Evolutionary conservation across 2,797 vertebrate species (phyloP).

Genomic region (Enteromius argenteus): DNA sequence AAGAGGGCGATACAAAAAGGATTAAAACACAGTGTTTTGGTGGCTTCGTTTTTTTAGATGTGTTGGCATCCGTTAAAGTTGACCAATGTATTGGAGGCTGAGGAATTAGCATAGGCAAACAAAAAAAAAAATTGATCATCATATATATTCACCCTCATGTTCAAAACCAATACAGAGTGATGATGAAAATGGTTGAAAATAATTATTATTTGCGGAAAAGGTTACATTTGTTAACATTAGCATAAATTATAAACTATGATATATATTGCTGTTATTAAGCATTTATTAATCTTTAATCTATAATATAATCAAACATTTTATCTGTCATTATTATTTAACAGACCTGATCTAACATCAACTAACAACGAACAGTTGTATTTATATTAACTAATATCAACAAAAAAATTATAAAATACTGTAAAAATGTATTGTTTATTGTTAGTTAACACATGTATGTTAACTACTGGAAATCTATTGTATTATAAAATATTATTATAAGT

Average conservation of each 20-base stretch:
- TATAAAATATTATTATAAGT: neutral
- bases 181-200: neutral
- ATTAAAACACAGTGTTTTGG: neutral
- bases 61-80: neutral
- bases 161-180: neutral
- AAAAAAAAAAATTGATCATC: neutral
- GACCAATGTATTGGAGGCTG: too few species aligned
- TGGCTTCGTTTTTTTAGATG: neutral
- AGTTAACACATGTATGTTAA: neutral
- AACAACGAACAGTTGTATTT: neutral
- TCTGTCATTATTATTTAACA: neutral
- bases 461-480: neutral
- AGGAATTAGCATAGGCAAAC: neutral
- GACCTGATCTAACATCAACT: neutral
- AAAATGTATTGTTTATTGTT: neutral
- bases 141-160: neutral
- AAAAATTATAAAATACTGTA: neutral
- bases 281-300: neutral
- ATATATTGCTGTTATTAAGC: neutral
- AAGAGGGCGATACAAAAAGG: constrained; percentile 6
- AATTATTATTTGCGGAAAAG: neutral
- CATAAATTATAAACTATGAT: neutral
- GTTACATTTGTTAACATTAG: neutral
- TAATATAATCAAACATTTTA: neutral
- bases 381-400: neutral